Base-by-base conservation (phyloP, 2,888 invertebrate species). In the Drosophila borealis region DNA sequence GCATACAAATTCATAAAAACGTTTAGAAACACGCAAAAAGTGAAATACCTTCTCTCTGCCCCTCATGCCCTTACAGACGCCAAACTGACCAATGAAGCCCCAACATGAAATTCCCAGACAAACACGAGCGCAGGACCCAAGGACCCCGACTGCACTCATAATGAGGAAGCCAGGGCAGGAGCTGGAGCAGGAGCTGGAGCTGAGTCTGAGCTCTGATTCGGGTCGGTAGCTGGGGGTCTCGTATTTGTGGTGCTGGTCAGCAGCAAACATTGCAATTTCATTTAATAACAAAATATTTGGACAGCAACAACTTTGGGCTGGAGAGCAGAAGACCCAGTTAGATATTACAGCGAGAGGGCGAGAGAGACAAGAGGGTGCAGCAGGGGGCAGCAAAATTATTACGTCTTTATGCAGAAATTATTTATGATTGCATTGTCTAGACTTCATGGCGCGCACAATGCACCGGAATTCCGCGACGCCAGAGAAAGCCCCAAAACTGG, bases 341-440 rank as follows among this genome's bases (percentile, higher is more conserved):
- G 63, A 60, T 53, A 25, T 8, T 46, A 29, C 53, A 21, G 45
- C 46, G 57, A 57, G 25, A 36, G 2, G 8, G 29, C 13, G 14
- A 48, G n/a, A 37, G 17, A 29, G 33, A 13, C 21, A n/a, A 8
- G n/a, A 0, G 8, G 33, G 33, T 4, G n/a, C 13, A 17, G 53
- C 19, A 3, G 29, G 9, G 29, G 6, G n/a, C 53, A n/a, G 54
- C 70, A 78, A 87, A 88, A 87, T 81, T 80, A 87, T 84, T 78
- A 84, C 70, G 78, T 87, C 85, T 84, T 84, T 85, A 82, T 85
- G 88, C 84, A 70, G 74, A 85, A 88, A 85, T 85, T 85, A 85
- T 85, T 85, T 85, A 85, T 85, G 84, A 85, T 85, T 82, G 85
- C 74, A 79, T 88, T 85, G 84, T 85, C 84, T 85, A 85, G 88